Evolutionary conservation across 1,140 invertebrate genomes (phyloP).

Genomic region (Amphibalanus amphitrite): DNA sequence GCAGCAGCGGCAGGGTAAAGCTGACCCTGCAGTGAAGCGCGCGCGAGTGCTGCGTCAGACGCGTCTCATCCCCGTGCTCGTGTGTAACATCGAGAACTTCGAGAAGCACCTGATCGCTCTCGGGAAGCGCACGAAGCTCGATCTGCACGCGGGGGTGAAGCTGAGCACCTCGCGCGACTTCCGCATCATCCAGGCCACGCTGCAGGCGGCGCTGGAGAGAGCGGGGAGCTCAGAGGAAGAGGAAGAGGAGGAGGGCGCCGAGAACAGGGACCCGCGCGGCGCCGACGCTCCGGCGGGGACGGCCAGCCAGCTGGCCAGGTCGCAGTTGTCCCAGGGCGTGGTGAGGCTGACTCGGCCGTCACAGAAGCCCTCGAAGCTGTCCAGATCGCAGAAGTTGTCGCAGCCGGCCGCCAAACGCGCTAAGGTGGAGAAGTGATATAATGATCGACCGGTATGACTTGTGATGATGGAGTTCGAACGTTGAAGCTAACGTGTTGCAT

Average conservation of each 20-base stretch:
- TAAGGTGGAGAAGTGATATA: not conserved
- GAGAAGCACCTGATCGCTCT: constrained; percentile 30
- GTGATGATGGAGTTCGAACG: no score
- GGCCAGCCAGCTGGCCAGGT: not conserved
- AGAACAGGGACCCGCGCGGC: not conserved
- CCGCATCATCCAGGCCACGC: constrained; percentile 26
- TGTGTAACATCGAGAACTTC: constrained; percentile 31
- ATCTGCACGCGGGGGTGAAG: constrained; percentile 30
- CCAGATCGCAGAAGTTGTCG: not conserved
- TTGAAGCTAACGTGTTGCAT: no score
- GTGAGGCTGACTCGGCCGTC: not conserved
- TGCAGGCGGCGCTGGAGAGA: constrained; percentile 22
- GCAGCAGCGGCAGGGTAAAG: not conserved
- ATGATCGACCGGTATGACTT: no score
- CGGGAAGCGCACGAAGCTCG: constrained; percentile 31
- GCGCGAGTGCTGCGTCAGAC: constrained; percentile 26
- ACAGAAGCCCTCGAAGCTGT: not conserved
- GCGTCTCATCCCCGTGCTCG: constrained; percentile 27
- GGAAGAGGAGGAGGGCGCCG: constrained; percentile 7
- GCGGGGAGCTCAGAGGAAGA: constrained; percentile 2
- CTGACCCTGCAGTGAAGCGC: not conserved
- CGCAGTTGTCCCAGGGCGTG: not conserved
- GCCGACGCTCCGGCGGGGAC: constrained; percentile 6
- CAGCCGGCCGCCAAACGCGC: not conserved
- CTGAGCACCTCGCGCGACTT: constrained; percentile 31